Conservation (phyloP, 2,113 vertebrate species). For the Beaufortia kweichowensis region DNA sequence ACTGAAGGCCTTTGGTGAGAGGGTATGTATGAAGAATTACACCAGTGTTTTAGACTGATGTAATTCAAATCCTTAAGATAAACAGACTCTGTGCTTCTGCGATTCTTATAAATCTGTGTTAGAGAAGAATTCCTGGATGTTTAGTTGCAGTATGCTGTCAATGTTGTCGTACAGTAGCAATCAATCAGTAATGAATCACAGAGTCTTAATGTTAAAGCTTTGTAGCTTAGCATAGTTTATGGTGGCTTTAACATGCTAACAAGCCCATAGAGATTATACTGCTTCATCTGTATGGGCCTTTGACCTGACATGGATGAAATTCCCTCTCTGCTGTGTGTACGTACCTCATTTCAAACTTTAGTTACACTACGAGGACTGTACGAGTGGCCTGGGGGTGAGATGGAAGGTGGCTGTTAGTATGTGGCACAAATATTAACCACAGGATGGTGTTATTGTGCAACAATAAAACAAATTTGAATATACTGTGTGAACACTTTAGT, state of each 20-base stretch:
- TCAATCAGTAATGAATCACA: neutral
- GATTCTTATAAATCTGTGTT: neutral
- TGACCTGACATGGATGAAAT: slow-evolving; percentile 18
- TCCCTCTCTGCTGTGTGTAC: slow-evolving; percentile 31
- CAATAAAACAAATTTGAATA: neutral
- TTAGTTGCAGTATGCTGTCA: neutral
- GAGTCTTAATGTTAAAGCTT: slow-evolving; percentile 5
- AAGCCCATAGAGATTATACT: slow-evolving; percentile 4
- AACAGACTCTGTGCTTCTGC: slow-evolving; percentile 22
- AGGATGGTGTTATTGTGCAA: slow-evolving; percentile 18
- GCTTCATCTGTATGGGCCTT: neutral
- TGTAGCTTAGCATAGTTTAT: neutral
- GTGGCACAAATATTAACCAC: slow-evolving; percentile 56
- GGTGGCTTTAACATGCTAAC: slow-evolving; percentile 12
- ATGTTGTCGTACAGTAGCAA: neutral
- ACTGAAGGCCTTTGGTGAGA: slow-evolving; percentile 33
- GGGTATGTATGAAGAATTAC: slow-evolving; percentile 34
- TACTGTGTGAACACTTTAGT: slow-evolving; percentile 13
- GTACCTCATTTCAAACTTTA: slow-evolving; percentile 61
- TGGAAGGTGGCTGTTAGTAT: slow-evolving; percentile 58
- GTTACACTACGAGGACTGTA: slow-evolving; percentile 61
- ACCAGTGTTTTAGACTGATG: neutral
- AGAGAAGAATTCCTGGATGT: neutral
- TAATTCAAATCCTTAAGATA: slow-evolving; percentile 15
- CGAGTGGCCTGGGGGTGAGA: slow-evolving; percentile 55